A percentile compares a stretch with the other conserved stretches of the same genome.
phyloP scores from a whole-genome alignment of 2,797 vertebrate species.

The Sardinella longiceps region DNA sequence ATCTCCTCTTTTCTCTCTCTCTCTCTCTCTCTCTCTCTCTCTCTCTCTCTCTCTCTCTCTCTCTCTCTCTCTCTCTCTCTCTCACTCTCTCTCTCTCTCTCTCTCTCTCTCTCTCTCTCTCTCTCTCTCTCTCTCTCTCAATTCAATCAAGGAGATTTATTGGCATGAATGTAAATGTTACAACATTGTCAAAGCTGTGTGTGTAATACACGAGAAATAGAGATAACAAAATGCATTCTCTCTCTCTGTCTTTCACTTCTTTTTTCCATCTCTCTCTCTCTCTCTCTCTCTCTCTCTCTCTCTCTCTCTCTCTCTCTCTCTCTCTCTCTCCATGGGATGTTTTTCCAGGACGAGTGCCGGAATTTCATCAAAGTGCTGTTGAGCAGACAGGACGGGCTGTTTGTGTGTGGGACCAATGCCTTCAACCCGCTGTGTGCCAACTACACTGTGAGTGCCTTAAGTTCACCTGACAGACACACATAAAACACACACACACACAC shows the following conservation, averaged over 20 bases:
- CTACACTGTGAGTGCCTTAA: constrained; percentile 85
- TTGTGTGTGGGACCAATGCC: constrained; percentile 93
- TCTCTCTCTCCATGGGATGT: background rate
- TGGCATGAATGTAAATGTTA: no score
- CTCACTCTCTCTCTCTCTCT: background rate
- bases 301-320: background rate
- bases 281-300: background rate
- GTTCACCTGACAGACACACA: background rate
- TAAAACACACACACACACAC: constrained; percentile 19
- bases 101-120: background rate
- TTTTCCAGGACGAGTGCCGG: constrained; percentile 87
- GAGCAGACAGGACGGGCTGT: constrained; percentile 81
- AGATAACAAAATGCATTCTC: no score
- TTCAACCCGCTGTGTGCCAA: constrained; percentile 95
- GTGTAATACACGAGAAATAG: no score
- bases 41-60: background rate
- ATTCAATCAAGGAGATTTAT: no score
- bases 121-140: background rate
- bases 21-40: background rate
- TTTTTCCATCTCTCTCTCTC: background rate
- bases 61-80: background rate
- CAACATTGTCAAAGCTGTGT: no score
- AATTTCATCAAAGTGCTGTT: constrained; percentile 95
- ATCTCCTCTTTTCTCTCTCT: constrained; percentile 31
- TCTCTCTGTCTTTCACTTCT: constrained; percentile 15